phyloP scores from a whole-genome alignment of 2,797 vertebrate genomes.

The Sarcoramphus papa region DNA sequence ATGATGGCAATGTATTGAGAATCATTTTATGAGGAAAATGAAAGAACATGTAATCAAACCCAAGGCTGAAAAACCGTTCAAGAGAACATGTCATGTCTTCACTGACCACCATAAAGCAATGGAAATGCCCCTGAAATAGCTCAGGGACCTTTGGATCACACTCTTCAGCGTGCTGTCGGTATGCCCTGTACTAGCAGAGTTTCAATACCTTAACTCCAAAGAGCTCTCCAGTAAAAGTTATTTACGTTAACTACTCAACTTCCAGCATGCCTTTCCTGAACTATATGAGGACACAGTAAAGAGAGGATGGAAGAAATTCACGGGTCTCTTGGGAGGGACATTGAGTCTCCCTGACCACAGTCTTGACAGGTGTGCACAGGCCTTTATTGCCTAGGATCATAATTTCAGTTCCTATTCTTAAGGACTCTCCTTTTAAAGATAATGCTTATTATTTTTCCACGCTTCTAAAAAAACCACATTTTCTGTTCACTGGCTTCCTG shows the following conservation, averaged over 20 bases:
- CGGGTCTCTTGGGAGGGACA: neutral
- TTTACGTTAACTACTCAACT: neutral
- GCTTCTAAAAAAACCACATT: neutral
- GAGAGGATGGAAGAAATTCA: neutral
- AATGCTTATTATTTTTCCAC: neutral
- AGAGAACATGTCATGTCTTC: neutral
- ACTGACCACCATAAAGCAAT: neutral
- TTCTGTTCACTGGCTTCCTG: slow-evolving; percentile 17
- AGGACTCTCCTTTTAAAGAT: neutral
- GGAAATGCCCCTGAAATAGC: neutral
- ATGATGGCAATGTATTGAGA: neutral
- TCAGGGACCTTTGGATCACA: neutral
- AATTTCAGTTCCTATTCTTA: neutral
- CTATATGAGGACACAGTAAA: neutral
- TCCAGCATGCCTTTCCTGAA: neutral
- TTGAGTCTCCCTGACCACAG: neutral
- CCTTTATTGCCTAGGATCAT: neutral
- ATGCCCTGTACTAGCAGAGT: neutral
- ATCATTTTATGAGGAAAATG: neutral
- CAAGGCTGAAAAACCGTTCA: neutral
- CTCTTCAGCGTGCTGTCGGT: neutral
- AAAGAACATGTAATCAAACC: neutral
- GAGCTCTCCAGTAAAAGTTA: neutral
- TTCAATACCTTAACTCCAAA: neutral
- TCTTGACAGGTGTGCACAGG: neutral